Base-by-base conservation (phyloP, 2,888 invertebrate species). In the Dryobotodes eremita region DNA sequence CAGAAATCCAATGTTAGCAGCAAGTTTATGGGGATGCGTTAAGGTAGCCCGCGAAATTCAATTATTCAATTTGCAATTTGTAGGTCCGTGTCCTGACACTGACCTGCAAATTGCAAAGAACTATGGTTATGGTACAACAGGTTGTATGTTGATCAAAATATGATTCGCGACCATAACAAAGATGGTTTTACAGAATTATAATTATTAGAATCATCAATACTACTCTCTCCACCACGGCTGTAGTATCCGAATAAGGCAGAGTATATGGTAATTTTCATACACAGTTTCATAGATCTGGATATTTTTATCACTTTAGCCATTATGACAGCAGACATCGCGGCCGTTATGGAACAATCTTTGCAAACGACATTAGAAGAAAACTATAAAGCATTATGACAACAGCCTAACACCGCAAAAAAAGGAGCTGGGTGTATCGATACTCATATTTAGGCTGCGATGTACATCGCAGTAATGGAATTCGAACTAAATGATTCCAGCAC, bases 301-400 rank as follows among this genome's bases (percentile, higher is more conserved):
- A 50, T n/a, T 42, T 57, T 59, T n/a, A 57, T 55, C 55, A 57
- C 55, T 70, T 70, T 64, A 78, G 62, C 5, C 42, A 78, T 55
- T 36, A 26, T 13, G 57, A 70, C 17, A 77, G 48, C 17, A 26
- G 15, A 31, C 11, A 46, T 50, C 13, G 26, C 17, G 42, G 15
- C n/a, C 59, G 15, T 20, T 65, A 46, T 31, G 42, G 36, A 36
- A 8, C 53, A 26, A 17, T 23, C 23, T 50, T 65, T 59, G 77
- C 23, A 70, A 77, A 70, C 7, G 70, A n/a, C 13, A 26, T 48
- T 57, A 31, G 10, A 50, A 23, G 8, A 61, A 61, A 26, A 1
- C 17, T 31, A 62, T 53, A 15, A 26, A 48, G 17, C 50, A 50
- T 26, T 66, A 8, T 50, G 23, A 17, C 17, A 50, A 57, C 31